Conservation (phyloP, 2,113 vertebrate genomes). For the Podocnemis expansa region DNA sequence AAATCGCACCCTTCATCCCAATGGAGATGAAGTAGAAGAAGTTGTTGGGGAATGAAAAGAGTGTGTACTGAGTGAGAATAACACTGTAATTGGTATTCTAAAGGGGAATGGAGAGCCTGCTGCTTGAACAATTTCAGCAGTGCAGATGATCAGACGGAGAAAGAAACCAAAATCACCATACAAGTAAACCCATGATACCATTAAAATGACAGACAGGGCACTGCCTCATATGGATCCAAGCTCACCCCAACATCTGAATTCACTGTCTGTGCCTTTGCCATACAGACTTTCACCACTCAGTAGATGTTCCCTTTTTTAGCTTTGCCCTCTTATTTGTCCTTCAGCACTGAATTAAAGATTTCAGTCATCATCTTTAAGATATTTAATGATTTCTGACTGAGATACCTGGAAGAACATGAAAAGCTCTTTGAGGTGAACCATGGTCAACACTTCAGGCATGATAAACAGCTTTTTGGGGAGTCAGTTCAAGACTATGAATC, state of each 20-base stretch:
- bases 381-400: neutral
- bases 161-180: neutral
- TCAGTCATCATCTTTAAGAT: neutral
- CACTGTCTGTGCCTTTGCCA: neutral
- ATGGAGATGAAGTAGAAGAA: neutral
- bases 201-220: neutral
- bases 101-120: neutral
- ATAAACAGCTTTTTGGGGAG: neutral
- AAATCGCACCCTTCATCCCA: neutral
- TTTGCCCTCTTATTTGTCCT: neutral
- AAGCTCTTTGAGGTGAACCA: neutral
- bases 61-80: neutral
- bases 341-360: neutral
- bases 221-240: neutral
- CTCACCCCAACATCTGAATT: neutral
- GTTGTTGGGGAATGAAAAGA: neutral
- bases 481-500: neutral
- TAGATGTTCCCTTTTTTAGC: neutral
- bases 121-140: neutral
- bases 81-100: neutral
- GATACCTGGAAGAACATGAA: neutral
- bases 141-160: neutral
- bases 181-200: neutral
- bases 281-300: neutral
- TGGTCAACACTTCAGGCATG: neutral